Base-by-base conservation (phyloP, 2,888 invertebrate genomes). In the Xestia sexstrigata region DNA sequence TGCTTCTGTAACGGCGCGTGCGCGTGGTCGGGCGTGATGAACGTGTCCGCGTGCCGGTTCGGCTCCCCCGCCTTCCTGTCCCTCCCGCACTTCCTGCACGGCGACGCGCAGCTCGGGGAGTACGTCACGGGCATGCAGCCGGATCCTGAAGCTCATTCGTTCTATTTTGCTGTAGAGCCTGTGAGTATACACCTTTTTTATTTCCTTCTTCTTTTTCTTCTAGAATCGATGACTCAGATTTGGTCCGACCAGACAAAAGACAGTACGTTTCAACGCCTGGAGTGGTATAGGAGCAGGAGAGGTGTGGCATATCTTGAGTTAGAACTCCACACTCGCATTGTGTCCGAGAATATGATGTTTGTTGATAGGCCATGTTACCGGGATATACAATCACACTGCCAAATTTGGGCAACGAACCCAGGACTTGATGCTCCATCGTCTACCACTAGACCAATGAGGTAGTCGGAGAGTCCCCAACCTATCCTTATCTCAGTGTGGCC, bases 21-120 rank as follows among this genome's bases (percentile, higher is more conserved):
- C 91, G 96, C 97, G 26, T 98, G 98, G 81, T 97, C 97, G 2
- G 98, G 98, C 0, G 97, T 98, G 47, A 97, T 98, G 93, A 98
- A 98, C 93, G 97, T 98, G n/a, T 98, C 98, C 0, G 95, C 98
- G 0, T 98, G 98, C 87, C 97, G 98, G 73, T 98, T 97, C 90
- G 98, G 98, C 11, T 98, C 98, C 0, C 99, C 99, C 0, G 98
- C 98, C 0, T 98, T 98, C 92, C 97, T 98, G 85, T 98, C 99
- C 0, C 97, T 98, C 87, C 99, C 99, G 0, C 99, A 99, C 95
- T 99, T 98, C 94, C 97, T 98, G 90, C 97, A 98, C 88, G 99
- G 97, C 0, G 99, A 98, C 94, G 97, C 97, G 0, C 96, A 94
- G 81, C 98, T 98, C 81, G 85, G 96, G 20, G 95, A 97, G 23